A percentile compares a stretch with the other conserved stretches of the same genome.
These are phyloP conservation scores for Noctilio leporinus DNA, from an alignment of 2,113 vertebrate genomes.

Conservation along the genomic window DNA sequence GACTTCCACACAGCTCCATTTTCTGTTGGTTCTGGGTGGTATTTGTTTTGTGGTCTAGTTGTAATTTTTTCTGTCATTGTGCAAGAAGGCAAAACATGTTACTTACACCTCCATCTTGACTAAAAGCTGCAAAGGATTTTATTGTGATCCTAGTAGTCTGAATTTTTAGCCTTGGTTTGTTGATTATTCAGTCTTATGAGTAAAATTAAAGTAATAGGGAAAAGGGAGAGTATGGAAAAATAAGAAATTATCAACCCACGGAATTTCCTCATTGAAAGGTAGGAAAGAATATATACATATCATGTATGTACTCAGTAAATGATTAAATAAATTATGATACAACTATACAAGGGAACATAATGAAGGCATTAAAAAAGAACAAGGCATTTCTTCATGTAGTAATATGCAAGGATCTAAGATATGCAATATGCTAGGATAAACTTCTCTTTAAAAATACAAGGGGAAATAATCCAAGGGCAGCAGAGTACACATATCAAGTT, in stretches of 20 bases:
- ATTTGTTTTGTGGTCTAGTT: no score
- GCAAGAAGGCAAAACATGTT: no score
- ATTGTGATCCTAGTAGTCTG: neutral
- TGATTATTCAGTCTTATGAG: neutral
- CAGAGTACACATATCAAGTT: neutral
- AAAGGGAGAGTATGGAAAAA: neutral
- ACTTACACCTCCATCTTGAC: no score
- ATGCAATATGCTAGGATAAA: neutral
- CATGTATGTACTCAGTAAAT: neutral
- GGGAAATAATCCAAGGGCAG: neutral
- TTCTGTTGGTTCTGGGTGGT: no score
- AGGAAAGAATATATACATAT: neutral
- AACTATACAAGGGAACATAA: neutral
- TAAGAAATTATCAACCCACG: neutral
- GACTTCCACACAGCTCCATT: no score
- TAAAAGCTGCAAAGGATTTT: neutral
- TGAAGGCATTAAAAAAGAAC: neutral
- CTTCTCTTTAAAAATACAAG: conserved; percentile 5
- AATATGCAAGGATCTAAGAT: neutral
- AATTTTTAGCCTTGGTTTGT: neutral
- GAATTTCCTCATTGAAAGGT: neutral
- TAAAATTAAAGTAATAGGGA: neutral
- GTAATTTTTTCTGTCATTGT: no score
- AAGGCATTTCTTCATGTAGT: neutral
- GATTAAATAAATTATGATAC: neutral